Conservation (phyloP, 2,797 vertebrate genomes). For the Mergus octosetaceus region DNA sequence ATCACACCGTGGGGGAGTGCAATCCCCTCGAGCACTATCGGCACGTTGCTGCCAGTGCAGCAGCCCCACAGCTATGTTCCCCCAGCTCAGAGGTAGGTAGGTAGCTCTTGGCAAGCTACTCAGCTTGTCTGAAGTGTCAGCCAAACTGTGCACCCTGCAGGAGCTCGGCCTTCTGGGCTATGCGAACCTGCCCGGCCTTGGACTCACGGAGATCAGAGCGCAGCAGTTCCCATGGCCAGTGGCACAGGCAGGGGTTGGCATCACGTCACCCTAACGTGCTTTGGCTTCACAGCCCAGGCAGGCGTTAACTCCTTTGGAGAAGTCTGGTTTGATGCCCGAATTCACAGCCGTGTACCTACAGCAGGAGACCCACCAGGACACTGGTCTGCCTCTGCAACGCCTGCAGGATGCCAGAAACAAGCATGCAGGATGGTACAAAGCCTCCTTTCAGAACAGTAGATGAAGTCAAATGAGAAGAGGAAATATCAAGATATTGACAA, state of each 20-base stretch:
- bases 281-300: no score
- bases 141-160: not conserved
- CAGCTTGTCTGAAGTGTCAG: not conserved
- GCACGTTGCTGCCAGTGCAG: not conserved
- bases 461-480: no score
- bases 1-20: not conserved
- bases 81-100: not conserved
- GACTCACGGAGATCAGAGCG: not conserved
- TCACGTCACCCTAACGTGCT: fast-evolving
- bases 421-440: fast-evolving
- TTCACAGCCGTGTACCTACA: not conserved
- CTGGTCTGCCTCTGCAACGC: not conserved
- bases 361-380: not conserved
- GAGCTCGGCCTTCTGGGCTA: not conserved
- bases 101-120: not conserved
- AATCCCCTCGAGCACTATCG: not conserved
- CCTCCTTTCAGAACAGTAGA: not conserved
- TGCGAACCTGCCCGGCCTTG: not conserved
- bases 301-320: not conserved
- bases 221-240: not conserved
- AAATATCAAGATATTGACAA: not conserved
- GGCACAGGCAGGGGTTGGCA: not conserved
- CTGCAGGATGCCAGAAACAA: not conserved
- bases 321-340: not conserved
- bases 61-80: not conserved